These are phyloP conservation scores for Cremastinae sp. DNA, from an alignment of 2,888 invertebrate genomes.

Conservation along the genomic window DNA sequence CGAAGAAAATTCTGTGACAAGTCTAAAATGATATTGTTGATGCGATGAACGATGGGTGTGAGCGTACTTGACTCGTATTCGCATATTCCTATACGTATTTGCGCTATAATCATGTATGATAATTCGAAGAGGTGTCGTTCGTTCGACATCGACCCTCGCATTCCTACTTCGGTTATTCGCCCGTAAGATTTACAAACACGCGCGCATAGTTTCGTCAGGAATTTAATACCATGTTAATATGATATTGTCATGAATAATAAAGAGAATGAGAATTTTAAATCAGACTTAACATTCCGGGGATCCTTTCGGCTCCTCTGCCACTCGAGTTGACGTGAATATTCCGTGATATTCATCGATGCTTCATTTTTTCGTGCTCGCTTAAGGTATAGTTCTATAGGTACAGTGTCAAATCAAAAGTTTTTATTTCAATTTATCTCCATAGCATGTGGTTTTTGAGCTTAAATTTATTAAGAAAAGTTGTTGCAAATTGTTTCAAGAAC, in stretches of 20 bases:
- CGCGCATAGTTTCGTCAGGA: background rate
- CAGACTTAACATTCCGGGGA: slow-evolving; percentile 27
- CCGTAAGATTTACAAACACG: background rate
- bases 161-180: slow-evolving; percentile 20
- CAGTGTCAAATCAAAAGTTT: no score
- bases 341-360: no score
- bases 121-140: slow-evolving; percentile 39
- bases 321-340: background rate
- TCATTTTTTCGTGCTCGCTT: no score
- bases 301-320: slow-evolving; percentile 26
- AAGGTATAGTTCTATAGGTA: no score
- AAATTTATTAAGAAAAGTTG: no score
- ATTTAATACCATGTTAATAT: slow-evolving; percentile 28
- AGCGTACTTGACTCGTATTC: slow-evolving; percentile 73
- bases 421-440: no score
- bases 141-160: slow-evolving; percentile 44
- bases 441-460: no score
- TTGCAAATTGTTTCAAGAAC: no score
- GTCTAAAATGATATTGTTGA: background rate
- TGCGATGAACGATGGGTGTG: slow-evolving; percentile 30
- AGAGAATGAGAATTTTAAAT: slow-evolving; percentile 47
- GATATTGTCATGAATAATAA: slow-evolving; percentile 50
- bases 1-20: background rate
- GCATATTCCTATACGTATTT: slow-evolving; percentile 30
- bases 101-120: slow-evolving; percentile 46